Base-by-base conservation (phyloP, 2,113 vertebrate species). In the Stigmatopora argus region DNA sequence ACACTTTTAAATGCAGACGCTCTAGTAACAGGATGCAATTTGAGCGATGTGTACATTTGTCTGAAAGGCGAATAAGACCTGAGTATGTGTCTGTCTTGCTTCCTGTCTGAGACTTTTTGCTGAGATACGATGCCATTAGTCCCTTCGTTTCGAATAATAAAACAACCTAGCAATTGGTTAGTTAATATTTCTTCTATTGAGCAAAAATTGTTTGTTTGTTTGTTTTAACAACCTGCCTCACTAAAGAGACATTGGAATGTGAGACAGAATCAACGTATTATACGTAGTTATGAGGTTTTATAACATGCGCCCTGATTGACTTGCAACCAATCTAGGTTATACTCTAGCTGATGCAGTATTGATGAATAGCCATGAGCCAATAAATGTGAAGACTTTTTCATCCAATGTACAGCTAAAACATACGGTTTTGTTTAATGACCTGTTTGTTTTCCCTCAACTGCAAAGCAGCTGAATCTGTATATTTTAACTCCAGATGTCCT, bases 401-500 rank as follows among this genome's bases (percentile, higher is more conserved):
- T 48, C 46, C 46, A 17, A 17, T 48, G 46, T 48, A 48, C 11
- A 48, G 14, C 15, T 17, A 48, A 48, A 48, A 5, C 14, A 14
- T 13, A 17, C 5, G 15, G 46, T 48, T 48, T 48, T 14, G 14
- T 48, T 46, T 46, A 4, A 46, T 11, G 14, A 48, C 14, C 14
- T 13, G 46, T 48, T 48, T 48, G 45, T 46, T 48, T 48, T 1
- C 5, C 15, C 46, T 17, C 14, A 17, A 13, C 38, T 41, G 38
- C 4, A 15, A 48, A 48, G 46, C 15, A 48, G 46, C 46, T 18
- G 13, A 51, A 51, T 51, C 8, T 51, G 18, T 18, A 51, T 19
- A 51, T 51, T 51, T 51, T 51, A 10, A 51, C n/a, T 48, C 46
- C 46, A 56, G 13, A 70, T 18, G 60, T 51, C 23, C 21, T 56